Percentiles rank a stretch among this genome's conserved stretches.
Conservation (phyloP, 2,888 invertebrate species). For the Diaprepes abbreviatus region DNA sequence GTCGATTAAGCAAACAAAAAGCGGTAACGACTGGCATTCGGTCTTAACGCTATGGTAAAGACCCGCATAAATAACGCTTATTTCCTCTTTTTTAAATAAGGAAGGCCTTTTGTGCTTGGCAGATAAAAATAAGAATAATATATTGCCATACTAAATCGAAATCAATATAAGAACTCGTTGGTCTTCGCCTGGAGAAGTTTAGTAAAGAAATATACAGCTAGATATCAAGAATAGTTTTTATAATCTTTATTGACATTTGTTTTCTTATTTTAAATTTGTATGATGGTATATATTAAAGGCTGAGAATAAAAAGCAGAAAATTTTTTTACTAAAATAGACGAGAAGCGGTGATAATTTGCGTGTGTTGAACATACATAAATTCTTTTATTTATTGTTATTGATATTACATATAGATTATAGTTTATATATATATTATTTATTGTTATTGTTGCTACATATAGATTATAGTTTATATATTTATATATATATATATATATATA, state of each 20-base stretch:
- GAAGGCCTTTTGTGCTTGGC: conserved; percentile 43
- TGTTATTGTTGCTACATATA: too few species aligned
- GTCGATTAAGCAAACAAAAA: conserved; percentile 45
- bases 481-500: too few species aligned
- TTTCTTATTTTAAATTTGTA: background rate
- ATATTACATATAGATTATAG: too few species aligned
- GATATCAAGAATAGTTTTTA: background rate
- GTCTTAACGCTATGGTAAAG: conserved; percentile 43
- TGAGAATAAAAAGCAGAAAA: too few species aligned
- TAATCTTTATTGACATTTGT: background rate
- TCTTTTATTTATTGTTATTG: too few species aligned
- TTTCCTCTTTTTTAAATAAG: conserved; percentile 45
- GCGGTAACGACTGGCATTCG: conserved; percentile 42
- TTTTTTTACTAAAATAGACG: too few species aligned
- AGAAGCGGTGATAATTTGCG: too few species aligned
- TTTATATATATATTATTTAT: too few species aligned
- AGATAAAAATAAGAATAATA: conserved; percentile 50
- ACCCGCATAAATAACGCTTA: conserved; percentile 46
- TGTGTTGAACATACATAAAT: too few species aligned
- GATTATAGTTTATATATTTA: too few species aligned
- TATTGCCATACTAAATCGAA: conserved; percentile 45
- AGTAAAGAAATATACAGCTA: background rate
- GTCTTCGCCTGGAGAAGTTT: conserved; percentile 10
- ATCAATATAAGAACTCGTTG: conserved; percentile 45
- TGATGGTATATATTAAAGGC: too few species aligned